A percentile compares a stretch with the other conserved stretches of the same genome.
These are phyloP conservation scores for Seriola aureovittata DNA, from an alignment of 2,113 vertebrate genomes.

Conservation along the genomic window DNA sequence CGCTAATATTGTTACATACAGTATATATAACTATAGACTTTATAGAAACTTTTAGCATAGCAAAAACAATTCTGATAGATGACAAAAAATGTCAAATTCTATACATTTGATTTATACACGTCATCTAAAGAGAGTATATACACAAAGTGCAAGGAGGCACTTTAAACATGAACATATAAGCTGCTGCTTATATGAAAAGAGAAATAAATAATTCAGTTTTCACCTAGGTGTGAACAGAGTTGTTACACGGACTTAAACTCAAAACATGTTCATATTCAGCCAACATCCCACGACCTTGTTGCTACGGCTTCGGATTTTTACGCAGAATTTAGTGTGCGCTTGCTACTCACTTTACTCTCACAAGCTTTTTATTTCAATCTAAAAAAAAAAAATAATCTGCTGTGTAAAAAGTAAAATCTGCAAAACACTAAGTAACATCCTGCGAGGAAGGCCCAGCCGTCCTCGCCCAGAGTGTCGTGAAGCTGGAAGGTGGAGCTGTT, in stretches of 20 bases:
- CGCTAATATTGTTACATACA: constrained; percentile 43
- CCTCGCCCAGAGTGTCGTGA: constrained; percentile 7
- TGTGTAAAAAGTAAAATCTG: constrained; percentile 3
- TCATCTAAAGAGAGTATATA: constrained; percentile 73
- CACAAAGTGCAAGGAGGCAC: constrained; percentile 88
- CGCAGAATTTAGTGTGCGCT: background rate
- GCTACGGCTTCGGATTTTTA: constrained; percentile 47
- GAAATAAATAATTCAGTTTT: constrained; percentile 44
- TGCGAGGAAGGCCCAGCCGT: constrained; percentile 61
- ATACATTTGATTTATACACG: constrained; percentile 63
- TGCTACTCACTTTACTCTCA: background rate
- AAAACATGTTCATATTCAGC: constrained; percentile 29
- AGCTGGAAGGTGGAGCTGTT: constrained; percentile 6
- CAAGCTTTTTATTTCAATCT: constrained; percentile 27
- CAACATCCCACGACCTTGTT: constrained; percentile 55
- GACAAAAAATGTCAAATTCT: constrained; percentile 56
- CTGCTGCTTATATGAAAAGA: constrained; percentile 59
- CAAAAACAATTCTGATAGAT: constrained; percentile 59
- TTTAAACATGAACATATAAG: constrained; percentile 79
- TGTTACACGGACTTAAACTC: constrained; percentile 29
- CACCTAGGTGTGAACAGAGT: constrained; percentile 31
- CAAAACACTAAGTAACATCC: background rate
- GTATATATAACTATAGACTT: constrained; percentile 28
- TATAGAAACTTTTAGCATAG: constrained; percentile 68
- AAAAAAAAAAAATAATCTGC: constrained; percentile 1